Evolutionary conservation across 2,113 vertebrate genomes (phyloP).

Genomic region (Sinocyclocheilus grahami): DNA sequence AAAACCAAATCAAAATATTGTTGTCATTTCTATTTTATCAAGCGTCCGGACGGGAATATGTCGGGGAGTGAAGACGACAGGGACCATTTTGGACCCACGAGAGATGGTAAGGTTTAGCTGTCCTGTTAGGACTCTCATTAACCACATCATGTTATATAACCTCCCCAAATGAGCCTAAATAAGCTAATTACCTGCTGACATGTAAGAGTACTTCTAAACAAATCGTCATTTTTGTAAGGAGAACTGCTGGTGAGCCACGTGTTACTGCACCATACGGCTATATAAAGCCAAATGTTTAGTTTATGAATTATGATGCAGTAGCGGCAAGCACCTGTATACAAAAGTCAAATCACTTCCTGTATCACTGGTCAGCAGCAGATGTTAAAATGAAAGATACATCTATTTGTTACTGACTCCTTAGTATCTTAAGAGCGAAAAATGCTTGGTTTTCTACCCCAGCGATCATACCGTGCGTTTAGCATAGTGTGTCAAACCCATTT

Average conservation of each 20-base stretch:
- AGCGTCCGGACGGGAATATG: conserved; percentile 55
- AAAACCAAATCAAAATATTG: background rate
- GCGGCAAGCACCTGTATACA: background rate
- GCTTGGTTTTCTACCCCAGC: background rate
- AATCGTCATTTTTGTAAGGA: background rate
- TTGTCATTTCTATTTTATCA: conserved; percentile 22
- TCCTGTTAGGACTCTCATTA: conserved; percentile 5
- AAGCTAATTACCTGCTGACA: background rate
- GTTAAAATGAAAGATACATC: background rate
- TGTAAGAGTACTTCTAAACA: background rate
- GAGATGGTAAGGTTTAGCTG: conserved; percentile 58
- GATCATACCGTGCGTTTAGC: background rate
- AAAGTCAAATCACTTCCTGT: conserved; percentile 27
- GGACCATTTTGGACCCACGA: conserved; percentile 70
- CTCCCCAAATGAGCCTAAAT: background rate
- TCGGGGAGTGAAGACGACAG: conserved; percentile 80
- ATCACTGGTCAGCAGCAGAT: background rate
- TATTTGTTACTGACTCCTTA: background rate
- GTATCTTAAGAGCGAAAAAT: background rate
- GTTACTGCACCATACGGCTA: background rate
- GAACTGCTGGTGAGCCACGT: background rate
- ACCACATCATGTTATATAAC: conserved; percentile 1
- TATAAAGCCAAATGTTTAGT: conserved; percentile 1
- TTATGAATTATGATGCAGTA: background rate
- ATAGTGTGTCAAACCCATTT: conserved; percentile 29